phyloP scores from a whole-genome alignment of 2,113 vertebrate genomes.

The Engraulis encrasicolus region DNA sequence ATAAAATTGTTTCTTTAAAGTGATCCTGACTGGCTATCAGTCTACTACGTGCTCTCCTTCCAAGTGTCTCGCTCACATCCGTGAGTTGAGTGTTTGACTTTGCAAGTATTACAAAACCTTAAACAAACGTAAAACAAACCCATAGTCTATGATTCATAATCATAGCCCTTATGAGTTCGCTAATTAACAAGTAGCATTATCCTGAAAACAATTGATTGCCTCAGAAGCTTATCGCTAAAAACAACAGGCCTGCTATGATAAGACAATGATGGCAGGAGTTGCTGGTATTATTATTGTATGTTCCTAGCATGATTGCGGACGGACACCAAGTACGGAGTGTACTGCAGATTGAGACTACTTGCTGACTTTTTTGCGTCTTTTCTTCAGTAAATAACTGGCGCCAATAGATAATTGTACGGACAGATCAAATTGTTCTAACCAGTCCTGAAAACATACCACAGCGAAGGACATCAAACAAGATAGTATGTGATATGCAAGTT shows the following conservation, averaged over 20 bases:
- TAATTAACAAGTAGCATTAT: background rate
- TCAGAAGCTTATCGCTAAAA: background rate
- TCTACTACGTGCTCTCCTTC: background rate
- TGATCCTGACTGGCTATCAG: background rate
- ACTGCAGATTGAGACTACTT: background rate
- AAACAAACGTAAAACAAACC: background rate
- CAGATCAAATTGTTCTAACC: background rate
- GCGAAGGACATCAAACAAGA: background rate
- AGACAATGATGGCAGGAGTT: background rate
- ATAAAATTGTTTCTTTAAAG: too few relatives aligned
- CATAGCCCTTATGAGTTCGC: background rate
- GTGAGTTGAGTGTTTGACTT: background rate
- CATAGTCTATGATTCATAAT: background rate
- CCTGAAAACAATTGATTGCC: background rate
- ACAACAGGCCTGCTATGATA: background rate
- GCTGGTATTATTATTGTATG: background rate
- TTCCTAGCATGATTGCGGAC: background rate
- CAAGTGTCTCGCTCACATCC: background rate
- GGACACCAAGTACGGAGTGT: background rate
- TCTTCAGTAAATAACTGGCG: background rate
- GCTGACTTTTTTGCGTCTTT: background rate
- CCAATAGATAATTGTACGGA: background rate
- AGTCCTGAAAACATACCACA: background rate
- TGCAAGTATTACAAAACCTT: background rate
- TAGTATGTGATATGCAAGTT: background rate